These are phyloP conservation scores for Plectrocnemia conspersa DNA, from an alignment of 1,140 invertebrate species.

Conservation along the genomic window DNA sequence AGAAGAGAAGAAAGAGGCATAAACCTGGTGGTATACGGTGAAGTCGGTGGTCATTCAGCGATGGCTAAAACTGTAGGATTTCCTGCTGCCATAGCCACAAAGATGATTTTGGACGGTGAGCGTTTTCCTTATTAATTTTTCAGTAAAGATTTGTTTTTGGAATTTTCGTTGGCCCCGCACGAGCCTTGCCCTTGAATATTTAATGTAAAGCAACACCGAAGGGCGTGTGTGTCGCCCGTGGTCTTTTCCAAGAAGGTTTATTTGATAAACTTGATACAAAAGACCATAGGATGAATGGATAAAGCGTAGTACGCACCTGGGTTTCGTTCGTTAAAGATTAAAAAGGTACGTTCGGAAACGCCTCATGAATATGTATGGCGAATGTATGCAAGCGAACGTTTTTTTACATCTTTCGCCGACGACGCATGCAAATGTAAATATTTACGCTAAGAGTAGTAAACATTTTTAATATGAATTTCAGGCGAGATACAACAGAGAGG, in stretches of 20 bases:
- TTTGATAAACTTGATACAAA: conserved; percentile 24
- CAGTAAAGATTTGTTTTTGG: neutral
- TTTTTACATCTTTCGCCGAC: neutral
- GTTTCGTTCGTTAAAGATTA: conserved; percentile 13
- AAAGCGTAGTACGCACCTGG: conserved; percentile 10
- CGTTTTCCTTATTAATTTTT: neutral
- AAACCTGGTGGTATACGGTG: conserved; percentile 91
- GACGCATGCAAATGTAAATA: too few species aligned
- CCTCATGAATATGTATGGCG: too few species aligned
- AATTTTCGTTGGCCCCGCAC: neutral
- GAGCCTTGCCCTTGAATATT: conserved; percentile 4
- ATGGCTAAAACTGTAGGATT: conserved; percentile 98
- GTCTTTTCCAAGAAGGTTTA: conserved; percentile 13
- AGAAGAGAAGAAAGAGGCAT: conserved; percentile 79
- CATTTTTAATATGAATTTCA: conserved; percentile 42
- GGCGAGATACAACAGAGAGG: conserved; percentile 94
- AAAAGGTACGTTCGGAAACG: neutral
- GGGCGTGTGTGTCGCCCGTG: neutral
- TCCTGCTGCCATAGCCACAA: conserved; percentile 91
- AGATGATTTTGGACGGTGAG: conserved; percentile 94
- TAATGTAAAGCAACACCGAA: conserved; percentile 4
- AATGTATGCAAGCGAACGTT: neutral
- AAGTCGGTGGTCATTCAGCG: conserved; percentile 80
- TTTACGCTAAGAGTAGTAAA: conserved; percentile 1
- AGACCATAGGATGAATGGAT: conserved; percentile 14